phyloP scores from a whole-genome alignment of 2,888 invertebrate genomes.

The Himalopsyche anomala region DNA sequence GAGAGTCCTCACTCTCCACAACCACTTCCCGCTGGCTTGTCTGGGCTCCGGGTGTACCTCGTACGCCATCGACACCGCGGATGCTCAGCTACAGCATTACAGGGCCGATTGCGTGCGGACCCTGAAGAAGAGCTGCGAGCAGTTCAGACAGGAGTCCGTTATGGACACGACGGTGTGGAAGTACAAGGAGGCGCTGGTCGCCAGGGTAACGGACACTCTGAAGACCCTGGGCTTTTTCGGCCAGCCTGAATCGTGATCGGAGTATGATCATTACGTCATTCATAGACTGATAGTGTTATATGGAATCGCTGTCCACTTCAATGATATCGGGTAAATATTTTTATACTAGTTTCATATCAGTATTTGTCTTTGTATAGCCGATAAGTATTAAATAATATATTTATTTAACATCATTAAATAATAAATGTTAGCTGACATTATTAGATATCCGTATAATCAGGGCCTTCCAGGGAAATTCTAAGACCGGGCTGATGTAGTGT shows the following conservation, averaged over 20 bases:
- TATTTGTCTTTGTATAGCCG: no score
- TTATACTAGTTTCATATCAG: neutral
- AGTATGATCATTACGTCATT: constrained; percentile 3
- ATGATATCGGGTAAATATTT: neutral
- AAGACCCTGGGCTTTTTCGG: constrained; percentile 84
- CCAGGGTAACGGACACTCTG: constrained; percentile 83
- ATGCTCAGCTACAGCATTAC: constrained; percentile 95
- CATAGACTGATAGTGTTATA: constrained; percentile 29
- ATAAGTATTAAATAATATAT: no score
- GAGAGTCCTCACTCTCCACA: constrained; percentile 91
- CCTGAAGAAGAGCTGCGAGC: constrained; percentile 88
- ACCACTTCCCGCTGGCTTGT: constrained; percentile 94
- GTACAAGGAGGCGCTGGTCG: constrained; percentile 86
- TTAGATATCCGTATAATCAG: no score
- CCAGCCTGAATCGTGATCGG: constrained; percentile 68
- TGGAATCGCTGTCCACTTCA: constrained; percentile 6
- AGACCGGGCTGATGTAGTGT: no score
- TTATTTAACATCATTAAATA: no score
- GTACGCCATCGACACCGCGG: constrained; percentile 87
- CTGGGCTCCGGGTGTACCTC: constrained; percentile 90
- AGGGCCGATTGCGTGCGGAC: constrained; percentile 94
- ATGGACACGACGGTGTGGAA: constrained; percentile 93
- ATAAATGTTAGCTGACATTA: no score
- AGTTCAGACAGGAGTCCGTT: constrained; percentile 88
- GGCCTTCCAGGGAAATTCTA: no score